Conservation (phyloP, 2,888 invertebrate genomes). For the Coremacera marginata region DNA sequence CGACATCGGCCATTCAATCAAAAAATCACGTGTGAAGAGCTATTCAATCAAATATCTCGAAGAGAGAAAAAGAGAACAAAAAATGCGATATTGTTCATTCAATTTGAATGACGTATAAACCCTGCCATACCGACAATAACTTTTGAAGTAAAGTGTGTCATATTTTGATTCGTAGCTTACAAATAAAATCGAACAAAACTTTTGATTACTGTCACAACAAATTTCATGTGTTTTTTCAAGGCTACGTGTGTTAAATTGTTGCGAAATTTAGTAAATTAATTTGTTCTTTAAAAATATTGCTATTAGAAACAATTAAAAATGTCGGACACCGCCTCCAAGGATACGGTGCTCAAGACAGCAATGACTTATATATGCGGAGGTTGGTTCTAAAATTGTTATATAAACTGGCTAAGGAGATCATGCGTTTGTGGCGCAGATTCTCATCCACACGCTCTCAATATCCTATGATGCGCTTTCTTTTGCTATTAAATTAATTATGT, state of each 20-base stretch:
- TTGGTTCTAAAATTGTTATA: slow-evolving; percentile 66
- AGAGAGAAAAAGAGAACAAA: too few relatives aligned
- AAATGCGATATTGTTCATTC: too few relatives aligned
- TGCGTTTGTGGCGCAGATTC: too few relatives aligned
- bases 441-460: too few relatives aligned
- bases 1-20: too few relatives aligned
- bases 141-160: too few relatives aligned
- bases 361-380: slow-evolving; percentile 97
- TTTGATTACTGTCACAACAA: not conserved
- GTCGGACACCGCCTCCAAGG: slow-evolving; percentile 78
- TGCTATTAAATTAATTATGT: too few relatives aligned
- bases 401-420: too few relatives aligned
- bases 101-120: too few relatives aligned
- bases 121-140: not conserved
- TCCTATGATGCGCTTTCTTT: too few relatives aligned
- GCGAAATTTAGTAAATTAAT: not conserved
- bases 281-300: not conserved
- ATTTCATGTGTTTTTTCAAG: not conserved
- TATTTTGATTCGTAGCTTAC: not conserved
- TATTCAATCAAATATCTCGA: too few relatives aligned
- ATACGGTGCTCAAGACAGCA: slow-evolving; percentile 81
- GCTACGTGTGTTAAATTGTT: not conserved
- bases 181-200: not conserved
- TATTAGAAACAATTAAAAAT: slow-evolving; percentile 63
- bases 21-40: too few relatives aligned